Evolutionary conservation across 2,113 vertebrate genomes (phyloP), one percentile per base, ranked within the genome.

Genomic region (Ictalurus punctatus): DNA sequence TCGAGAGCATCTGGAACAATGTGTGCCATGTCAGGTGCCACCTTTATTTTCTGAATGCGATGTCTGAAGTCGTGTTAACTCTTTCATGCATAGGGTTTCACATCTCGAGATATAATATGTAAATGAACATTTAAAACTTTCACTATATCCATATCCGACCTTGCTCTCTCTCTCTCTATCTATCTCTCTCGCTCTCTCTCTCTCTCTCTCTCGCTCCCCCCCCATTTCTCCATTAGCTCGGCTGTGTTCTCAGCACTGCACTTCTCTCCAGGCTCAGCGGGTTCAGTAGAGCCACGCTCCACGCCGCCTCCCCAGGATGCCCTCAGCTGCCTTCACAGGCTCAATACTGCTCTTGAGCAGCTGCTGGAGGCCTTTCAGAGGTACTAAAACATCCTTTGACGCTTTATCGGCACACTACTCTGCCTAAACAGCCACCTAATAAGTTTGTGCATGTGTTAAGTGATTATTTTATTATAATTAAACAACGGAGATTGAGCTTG

Each of bases 1-100:
- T 98, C 93, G 97, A 98, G 92, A 96, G 92, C 92, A 94, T 98
- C 92, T 99, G 98, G 98, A 95, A 92, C 87, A 95, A 94, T 40
- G 92, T 97, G 82, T 96, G 92, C 93, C 91, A 95, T 58, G 94
- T 95, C 92, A 98, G 98, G 98, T 99, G 95, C 17, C 56, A 25
- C 19, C 4, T 37, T 67, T 48, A 27, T 48, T 67, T 19, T 8
- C 44, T 73, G 54, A 82, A 25, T 10, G 44, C 4, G 37, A 34
- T 37, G 30, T 71, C 69, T 34, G 30, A 74, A 10, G 21, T 25
- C 21, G 16, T 48, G 74, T 52, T 27, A 54, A 17, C 12, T n/a
- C 13, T 54, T 79, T 52, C 44, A 27, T 54, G 40, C 2, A 17
- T 52, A 40, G 30, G 16, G 30, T 34, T 48, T 19, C 17, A 76